These are phyloP conservation scores for Cephus rjabovi DNA, from an alignment of 2,888 invertebrate genomes.

Conservation along the genomic window DNA sequence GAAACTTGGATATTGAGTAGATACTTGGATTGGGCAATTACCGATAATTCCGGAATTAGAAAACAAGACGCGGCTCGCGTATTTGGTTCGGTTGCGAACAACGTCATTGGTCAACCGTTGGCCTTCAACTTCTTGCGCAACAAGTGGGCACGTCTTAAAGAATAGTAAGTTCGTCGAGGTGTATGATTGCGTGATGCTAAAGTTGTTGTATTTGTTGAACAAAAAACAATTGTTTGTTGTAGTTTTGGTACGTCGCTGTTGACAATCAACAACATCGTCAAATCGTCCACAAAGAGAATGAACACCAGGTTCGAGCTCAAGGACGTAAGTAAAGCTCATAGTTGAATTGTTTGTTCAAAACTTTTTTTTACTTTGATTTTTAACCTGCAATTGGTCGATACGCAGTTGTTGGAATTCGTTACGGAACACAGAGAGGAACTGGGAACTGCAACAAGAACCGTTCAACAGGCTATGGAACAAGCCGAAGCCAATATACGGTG, in stretches of 20 bases:
- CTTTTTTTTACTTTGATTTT: slow-evolving; percentile 13
- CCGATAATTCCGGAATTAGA: slow-evolving; percentile 80
- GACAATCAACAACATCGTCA: slow-evolving; percentile 77
- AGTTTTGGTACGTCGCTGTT: slow-evolving; percentile 82
- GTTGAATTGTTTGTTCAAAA: slow-evolving; percentile 4
- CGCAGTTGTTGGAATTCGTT: slow-evolving; percentile 78
- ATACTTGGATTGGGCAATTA: slow-evolving; percentile 80
- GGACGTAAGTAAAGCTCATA: slow-evolving; percentile 71
- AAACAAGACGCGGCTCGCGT: slow-evolving; percentile 86
- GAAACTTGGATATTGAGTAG: slow-evolving; percentile 85
- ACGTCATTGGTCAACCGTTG: slow-evolving; percentile 83
- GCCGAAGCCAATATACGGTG: slow-evolving; percentile 86
- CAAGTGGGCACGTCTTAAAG: slow-evolving; percentile 79
- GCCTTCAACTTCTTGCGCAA: slow-evolving; percentile 83
- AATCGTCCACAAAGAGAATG: slow-evolving; percentile 78
- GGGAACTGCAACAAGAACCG: slow-evolving; percentile 75
- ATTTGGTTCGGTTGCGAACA: slow-evolving; percentile 80
- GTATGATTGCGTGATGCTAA: not conserved
- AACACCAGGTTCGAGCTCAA: slow-evolving; percentile 81
- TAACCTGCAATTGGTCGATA: slow-evolving; percentile 22
- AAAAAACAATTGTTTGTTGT: slow-evolving; percentile 44
- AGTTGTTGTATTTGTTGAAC: not conserved
- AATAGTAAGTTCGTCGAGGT: slow-evolving; percentile 73
- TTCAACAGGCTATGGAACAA: slow-evolving; percentile 84
- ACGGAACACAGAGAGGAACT: slow-evolving; percentile 74